Evolutionary conservation across 2,113 vertebrate genomes (phyloP).

Genomic region (Hydropotes inermis): DNA sequence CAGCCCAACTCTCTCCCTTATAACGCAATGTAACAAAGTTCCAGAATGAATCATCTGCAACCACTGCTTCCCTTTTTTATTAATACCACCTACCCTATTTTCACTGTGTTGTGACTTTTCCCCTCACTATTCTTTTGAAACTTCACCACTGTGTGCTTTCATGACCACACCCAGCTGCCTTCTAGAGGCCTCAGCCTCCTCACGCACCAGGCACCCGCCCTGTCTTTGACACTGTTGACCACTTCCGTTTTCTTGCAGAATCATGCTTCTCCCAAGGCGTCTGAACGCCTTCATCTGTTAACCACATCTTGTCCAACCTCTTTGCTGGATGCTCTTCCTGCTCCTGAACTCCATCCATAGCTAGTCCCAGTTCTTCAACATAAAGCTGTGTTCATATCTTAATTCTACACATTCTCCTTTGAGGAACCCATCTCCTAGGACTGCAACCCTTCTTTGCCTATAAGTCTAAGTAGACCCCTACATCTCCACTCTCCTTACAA

Average conservation of each 20-base stretch:
- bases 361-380: background rate
- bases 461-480: background rate
- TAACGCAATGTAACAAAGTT: background rate
- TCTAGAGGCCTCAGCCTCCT: background rate
- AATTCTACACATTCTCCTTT: background rate
- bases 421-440: background rate
- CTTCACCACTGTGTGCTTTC: background rate
- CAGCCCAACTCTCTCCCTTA: background rate
- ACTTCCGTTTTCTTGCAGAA: background rate
- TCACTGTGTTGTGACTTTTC: background rate
- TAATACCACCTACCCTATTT: background rate
- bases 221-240: background rate
- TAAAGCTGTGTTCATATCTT: background rate
- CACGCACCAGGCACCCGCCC: background rate
- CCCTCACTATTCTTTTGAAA: background rate
- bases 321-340: background rate
- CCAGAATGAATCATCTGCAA: background rate
- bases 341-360: background rate
- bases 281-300: background rate
- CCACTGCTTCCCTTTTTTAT: background rate
- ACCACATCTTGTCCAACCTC: background rate
- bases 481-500: background rate
- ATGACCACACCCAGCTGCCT: background rate
- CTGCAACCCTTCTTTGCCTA: background rate
- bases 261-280: background rate